Conservation (phyloP, 2,113 vertebrate species). For the Erythrolamprus reginae region DNA sequence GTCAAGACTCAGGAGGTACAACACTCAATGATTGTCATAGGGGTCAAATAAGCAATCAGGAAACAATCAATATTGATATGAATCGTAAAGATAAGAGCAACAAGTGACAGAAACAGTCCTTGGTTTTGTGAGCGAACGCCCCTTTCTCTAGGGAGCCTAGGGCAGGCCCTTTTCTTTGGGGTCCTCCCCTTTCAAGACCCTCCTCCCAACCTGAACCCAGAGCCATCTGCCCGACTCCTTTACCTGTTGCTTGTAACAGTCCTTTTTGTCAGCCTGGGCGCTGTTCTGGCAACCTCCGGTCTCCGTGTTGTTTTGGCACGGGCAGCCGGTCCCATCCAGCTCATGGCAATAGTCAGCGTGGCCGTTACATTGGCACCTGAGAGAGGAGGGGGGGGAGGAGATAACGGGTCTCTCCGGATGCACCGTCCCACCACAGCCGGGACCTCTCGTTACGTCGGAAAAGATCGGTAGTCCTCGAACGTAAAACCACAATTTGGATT, state of each 20-base stretch:
- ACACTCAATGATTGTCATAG: too few species aligned
- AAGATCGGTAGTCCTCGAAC: not conserved
- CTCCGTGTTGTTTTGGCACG: slow-evolving; percentile 92
- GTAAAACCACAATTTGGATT: not conserved
- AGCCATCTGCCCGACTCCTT: not conserved
- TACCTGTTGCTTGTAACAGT: slow-evolving; percentile 64
- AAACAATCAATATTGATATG: too few species aligned
- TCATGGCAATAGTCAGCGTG: slow-evolving; percentile 87
- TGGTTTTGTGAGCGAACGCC: not conserved
- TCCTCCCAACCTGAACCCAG: not conserved
- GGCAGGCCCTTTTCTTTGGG: too few species aligned
- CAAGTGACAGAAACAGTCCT: too few species aligned
- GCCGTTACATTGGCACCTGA: slow-evolving; percentile 88
- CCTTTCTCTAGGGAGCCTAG: too few species aligned
- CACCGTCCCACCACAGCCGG: rapidly evolving
- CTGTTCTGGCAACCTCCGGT: slow-evolving; percentile 81
- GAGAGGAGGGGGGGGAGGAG: too few species aligned
- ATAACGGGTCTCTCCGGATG: not conserved
- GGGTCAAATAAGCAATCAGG: too few species aligned
- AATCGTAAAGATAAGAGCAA: too few species aligned
- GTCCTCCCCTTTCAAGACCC: not conserved
- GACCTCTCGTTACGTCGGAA: not conserved
- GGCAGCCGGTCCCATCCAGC: slow-evolving; percentile 85
- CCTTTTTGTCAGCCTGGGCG: slow-evolving; percentile 78
- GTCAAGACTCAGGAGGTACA: too few species aligned